Conservation (phyloP, 1,140 invertebrate genomes). For the Dinoponera quadriceps region DNA sequence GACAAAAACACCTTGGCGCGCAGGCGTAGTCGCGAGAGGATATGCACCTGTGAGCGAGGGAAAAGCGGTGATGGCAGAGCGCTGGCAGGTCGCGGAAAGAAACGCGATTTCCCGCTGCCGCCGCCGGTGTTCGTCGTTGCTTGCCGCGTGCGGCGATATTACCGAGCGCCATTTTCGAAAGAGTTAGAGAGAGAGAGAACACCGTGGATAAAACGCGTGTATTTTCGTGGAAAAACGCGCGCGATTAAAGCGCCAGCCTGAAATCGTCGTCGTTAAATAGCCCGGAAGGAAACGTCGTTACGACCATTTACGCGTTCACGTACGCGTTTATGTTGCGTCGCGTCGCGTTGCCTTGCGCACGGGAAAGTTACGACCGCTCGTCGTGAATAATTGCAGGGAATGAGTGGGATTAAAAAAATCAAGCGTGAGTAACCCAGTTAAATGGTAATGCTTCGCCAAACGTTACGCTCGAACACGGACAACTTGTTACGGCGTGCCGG, state of each 20-base stretch:
- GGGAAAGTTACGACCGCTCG: background rate
- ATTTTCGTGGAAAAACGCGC: slow-evolving; percentile 14
- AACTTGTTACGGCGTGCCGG: slow-evolving; percentile 19
- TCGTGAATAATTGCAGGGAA: background rate
- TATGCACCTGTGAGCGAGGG: background rate
- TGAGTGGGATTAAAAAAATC: slow-evolving; percentile 23
- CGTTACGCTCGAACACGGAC: slow-evolving; percentile 13
- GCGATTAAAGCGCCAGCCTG: slow-evolving; percentile 7
- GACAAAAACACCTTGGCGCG: slow-evolving; percentile 64
- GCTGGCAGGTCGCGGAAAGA: background rate
- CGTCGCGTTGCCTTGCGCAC: background rate
- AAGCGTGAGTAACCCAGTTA: slow-evolving; percentile 21
- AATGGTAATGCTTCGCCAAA: slow-evolving; percentile 32
- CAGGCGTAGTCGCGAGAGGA: slow-evolving; percentile 19
- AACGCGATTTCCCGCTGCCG: background rate
- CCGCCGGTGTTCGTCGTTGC: background rate
- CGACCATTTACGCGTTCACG: slow-evolving; percentile 3
- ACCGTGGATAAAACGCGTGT: background rate
- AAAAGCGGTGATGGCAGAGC: background rate
- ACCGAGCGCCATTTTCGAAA: background rate
- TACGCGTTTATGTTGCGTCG: background rate
- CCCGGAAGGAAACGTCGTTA: slow-evolving; percentile 37
- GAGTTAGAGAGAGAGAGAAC: no score
- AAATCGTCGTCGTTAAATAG: slow-evolving; percentile 21
- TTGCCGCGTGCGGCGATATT: slow-evolving; percentile 1